Base-by-base conservation (phyloP, 30 jellyfish, hydroid and myxozoan genomes). In the Cassiopea xamachana region DNA sequence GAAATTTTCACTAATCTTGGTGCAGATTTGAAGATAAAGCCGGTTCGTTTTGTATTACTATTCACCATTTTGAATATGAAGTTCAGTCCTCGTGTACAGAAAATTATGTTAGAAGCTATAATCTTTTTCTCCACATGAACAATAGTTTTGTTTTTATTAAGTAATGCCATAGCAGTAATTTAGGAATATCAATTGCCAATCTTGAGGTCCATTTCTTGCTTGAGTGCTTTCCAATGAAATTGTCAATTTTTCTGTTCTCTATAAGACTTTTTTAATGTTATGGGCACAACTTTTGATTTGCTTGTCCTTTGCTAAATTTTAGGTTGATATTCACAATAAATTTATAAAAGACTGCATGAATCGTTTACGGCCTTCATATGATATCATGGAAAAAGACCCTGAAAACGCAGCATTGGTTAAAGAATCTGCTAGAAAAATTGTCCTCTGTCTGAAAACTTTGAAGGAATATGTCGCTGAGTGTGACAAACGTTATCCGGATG, bases 1-100 rank as follows among this genome's bases (percentile, higher is more conserved):
- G 99, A 96, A 75, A 90, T 96, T 17, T 87, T 71, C 89, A 91
- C 99, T 50, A 96, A 96, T 72, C 92, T 96, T 71, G 98, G 99
- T 2, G 50, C 96, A 2, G 88, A 91, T 60, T 77, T 96, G 43
- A 84, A 85, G 80, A 64, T 91, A 1, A 90, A 87, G 60, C 98
- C 95, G 97, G 98, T 94, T 70, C 39, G 88, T 18, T 14, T 55
- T 6, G 64, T 55, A 55, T 3, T 55, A 6, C 7, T 6, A 55
- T 55, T 55, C 12, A 3, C 64, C 64, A 55, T 55, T 55, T 10
- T 55, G 64, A 3, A 10, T 55, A 55, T 55, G 12, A 55, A 55
- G 64, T 55, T 55, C 39, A 27, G 0, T 27, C 39, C 39, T 27
- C 39, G 39, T 27, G 39, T 27, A 27, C 39, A 27, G 39, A 27